These are phyloP conservation scores for Ornithorhynchus anatinus DNA, from an alignment of 2,113 vertebrate genomes.

Conservation along the genomic window DNA sequence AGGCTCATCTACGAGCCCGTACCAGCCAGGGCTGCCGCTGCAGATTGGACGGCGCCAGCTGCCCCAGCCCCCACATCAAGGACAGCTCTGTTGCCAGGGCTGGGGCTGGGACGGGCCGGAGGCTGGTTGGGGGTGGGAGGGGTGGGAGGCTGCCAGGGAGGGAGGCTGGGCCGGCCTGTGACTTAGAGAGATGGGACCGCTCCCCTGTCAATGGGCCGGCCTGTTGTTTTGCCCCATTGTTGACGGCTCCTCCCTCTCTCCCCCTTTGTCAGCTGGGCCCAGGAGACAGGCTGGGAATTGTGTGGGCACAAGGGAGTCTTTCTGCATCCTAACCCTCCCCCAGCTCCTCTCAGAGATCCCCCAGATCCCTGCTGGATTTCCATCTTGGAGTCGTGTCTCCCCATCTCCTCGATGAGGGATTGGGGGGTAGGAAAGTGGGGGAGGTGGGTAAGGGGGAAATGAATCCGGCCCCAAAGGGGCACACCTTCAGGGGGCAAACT, in stretches of 20 bases:
- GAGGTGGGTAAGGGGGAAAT: no score
- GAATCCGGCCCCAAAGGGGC: no score
- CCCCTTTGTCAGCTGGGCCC: constrained; percentile 46
- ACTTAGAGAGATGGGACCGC: constrained; percentile 40
- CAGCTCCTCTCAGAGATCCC: constrained; percentile 24
- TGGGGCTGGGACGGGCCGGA: constrained; percentile 36
- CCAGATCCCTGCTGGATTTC: constrained; percentile 42
- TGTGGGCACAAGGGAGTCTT: constrained; percentile 56
- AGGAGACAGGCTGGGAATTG: constrained; percentile 58
- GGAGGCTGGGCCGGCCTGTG: not conserved
- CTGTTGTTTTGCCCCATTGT: constrained; percentile 58
- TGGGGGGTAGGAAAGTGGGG: constrained; percentile 42
- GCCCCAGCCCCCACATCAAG: constrained; percentile 37
- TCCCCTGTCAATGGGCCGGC: constrained; percentile 48
- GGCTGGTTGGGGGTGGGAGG: constrained; percentile 39
- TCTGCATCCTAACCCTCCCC: constrained; percentile 58
- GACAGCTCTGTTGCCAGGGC: constrained; percentile 36
- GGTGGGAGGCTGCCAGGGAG: not conserved
- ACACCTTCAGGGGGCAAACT: not conserved
- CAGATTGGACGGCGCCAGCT: constrained; percentile 35
- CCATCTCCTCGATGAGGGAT: constrained; percentile 11
- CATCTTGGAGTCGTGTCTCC: constrained; percentile 24
- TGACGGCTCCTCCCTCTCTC: constrained; percentile 48
- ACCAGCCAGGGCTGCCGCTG: constrained; percentile 53
- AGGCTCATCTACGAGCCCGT: constrained; percentile 19